Evolutionary conservation across 1,140 invertebrate genomes (phyloP).

Genomic region (Nasonia longicornis): DNA sequence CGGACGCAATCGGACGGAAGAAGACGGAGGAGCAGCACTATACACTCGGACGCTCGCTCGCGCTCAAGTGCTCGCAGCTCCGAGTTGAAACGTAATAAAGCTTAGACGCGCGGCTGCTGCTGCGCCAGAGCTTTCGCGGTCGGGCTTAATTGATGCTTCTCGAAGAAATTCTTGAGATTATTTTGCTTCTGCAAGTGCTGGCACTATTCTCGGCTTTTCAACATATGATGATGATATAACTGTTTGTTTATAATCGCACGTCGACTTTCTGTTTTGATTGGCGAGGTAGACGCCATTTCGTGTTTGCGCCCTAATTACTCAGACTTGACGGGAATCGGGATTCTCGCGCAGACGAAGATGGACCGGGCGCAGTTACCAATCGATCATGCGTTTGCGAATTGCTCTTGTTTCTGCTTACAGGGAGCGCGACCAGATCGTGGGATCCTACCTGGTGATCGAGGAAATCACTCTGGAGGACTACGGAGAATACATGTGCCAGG

Average conservation of each 20-base stretch:
- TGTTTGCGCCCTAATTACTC: no score
- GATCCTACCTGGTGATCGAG: constrained; percentile 76
- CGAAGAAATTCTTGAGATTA: neutral
- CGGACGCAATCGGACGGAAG: neutral
- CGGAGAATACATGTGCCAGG: constrained; percentile 75
- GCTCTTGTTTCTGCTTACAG: constrained; percentile 62
- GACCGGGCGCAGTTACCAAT: no score
- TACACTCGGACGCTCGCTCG: neutral
- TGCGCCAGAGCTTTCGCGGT: no score
- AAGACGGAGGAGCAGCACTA: neutral
- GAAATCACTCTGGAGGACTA: constrained; percentile 74
- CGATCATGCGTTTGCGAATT: no score
- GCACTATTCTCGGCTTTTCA: no score
- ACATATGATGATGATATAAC: no score
- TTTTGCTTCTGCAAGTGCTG: no score
- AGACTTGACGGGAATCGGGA: no score
- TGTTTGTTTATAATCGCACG: no score
- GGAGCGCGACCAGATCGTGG: constrained; percentile 77
- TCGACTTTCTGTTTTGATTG: no score
- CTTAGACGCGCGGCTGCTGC: neutral
- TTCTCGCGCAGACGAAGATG: no score
- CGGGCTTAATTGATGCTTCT: neutral
- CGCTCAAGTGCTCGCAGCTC: neutral
- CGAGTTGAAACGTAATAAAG: neutral
- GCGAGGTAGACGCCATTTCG: no score